Evolutionary conservation across 2,888 invertebrate genomes (phyloP).

Genomic region (Hoplodrina ambigua): DNA sequence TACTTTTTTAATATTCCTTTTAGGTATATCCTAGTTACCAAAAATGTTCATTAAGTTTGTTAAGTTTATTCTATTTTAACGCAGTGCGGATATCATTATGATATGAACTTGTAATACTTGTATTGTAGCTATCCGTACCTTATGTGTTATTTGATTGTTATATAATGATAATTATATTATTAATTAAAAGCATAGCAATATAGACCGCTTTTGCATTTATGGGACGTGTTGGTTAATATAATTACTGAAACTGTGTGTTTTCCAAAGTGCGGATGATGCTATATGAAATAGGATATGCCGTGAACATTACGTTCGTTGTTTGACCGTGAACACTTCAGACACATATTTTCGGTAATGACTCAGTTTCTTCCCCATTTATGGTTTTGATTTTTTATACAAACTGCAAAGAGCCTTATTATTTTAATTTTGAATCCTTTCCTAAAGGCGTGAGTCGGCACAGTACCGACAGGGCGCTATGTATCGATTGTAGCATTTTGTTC

Average conservation of each 20-base stretch:
- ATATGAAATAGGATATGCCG: not conserved
- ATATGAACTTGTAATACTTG: conserved; percentile 32
- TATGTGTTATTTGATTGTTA: conserved; percentile 17
- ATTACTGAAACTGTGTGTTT: conserved; percentile 32
- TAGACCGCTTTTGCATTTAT: conserved; percentile 52
- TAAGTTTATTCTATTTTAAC: conserved; percentile 47
- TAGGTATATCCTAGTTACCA: conserved; percentile 58
- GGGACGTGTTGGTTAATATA: conserved; percentile 12
- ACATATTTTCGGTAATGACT: conserved; percentile 26
- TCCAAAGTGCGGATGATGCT: not conserved
- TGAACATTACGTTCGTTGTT: not conserved
- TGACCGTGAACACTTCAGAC: not conserved
- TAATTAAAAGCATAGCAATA: conserved; percentile 55
- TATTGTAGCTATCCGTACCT: conserved; percentile 26
- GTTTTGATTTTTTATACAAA: not conserved
- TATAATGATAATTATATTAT: conserved; percentile 16
- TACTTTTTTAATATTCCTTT: conserved; percentile 34
- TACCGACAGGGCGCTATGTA: not conserved
- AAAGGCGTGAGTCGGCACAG: not conserved
- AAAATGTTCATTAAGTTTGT: conserved; percentile 49
- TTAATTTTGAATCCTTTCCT: not conserved
- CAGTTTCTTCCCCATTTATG: conserved; percentile 9
- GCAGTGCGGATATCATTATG: conserved; percentile 11
- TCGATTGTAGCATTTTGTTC: conserved; percentile 4
- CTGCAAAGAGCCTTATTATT: not conserved